Conservation (phyloP, 2,888 invertebrate genomes). For the Deroplatys truncata region DNA sequence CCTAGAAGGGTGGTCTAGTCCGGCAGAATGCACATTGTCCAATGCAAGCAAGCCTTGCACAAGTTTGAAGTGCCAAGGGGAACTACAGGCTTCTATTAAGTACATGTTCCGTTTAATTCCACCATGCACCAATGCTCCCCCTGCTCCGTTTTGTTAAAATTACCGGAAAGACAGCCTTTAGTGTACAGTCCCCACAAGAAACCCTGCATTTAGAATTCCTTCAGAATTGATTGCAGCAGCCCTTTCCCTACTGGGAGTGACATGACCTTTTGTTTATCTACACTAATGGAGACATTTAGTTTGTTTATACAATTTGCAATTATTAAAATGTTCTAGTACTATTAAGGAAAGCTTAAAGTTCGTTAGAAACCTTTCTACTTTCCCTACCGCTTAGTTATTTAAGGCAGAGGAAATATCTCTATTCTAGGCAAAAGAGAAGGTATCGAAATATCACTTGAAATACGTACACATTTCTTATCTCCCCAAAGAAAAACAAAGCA, state of each 20-base stretch:
- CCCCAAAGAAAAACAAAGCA: too few relatives aligned
- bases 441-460: too few relatives aligned
- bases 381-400: too few relatives aligned
- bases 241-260: not conserved
- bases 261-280: too few relatives aligned
- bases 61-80: not conserved
- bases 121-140: not conserved
- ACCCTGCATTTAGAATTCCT: not conserved
- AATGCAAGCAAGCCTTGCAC: not conserved
- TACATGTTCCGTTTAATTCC: not conserved
- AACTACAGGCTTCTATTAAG: not conserved
- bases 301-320: not conserved
- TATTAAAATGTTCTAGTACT: too few relatives aligned
- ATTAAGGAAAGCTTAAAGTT: too few relatives aligned
- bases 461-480: too few relatives aligned
- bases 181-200: not conserved
- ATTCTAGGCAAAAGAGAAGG: too few relatives aligned
- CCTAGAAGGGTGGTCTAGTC: too few relatives aligned
- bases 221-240: not conserved
- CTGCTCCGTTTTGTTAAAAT: not conserved
- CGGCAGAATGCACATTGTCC: too few relatives aligned
- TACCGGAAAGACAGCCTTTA: not conserved
- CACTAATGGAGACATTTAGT: not conserved
- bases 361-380: too few relatives aligned
- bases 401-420: too few relatives aligned